These are phyloP conservation scores for Lymantria monacha DNA, from an alignment of 2,888 invertebrate species.

Conservation along the genomic window DNA sequence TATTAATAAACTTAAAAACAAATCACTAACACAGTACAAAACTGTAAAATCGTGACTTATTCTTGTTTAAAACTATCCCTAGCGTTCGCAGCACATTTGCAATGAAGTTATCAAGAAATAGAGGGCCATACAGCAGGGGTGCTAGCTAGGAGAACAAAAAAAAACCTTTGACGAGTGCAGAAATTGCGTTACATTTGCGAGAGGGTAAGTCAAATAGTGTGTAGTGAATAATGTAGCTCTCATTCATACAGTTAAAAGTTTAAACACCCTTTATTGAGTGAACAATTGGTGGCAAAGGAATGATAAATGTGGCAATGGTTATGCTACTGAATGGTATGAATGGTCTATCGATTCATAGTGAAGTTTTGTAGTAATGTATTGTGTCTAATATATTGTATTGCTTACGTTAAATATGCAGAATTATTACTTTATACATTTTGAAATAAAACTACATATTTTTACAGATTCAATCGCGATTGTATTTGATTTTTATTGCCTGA, in stretches of 20 bases:
- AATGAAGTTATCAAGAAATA: conserved; percentile 79
- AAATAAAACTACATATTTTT: no score
- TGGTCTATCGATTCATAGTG: conserved; percentile 17
- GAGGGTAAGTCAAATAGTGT: conserved; percentile 66
- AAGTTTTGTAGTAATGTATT: neutral
- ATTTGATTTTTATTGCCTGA: no score
- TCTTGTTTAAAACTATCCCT: conserved; percentile 50
- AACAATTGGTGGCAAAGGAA: conserved; percentile 59
- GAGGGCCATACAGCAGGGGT: conserved; percentile 53
- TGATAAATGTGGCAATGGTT: conserved; percentile 58
- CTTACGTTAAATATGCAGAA: no score
- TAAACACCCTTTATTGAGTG: conserved; percentile 73
- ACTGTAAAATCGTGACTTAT: conserved; percentile 42
- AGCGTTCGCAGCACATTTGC: conserved; percentile 43
- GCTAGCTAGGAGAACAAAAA: conserved; percentile 49
- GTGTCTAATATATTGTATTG: neutral
- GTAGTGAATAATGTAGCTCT: conserved; percentile 74
- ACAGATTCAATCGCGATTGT: no score
- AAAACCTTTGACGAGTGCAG: conserved; percentile 55
- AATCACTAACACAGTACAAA: conserved; percentile 25
- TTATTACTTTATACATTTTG: neutral
- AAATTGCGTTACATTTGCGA: conserved; percentile 53
- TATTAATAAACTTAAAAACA: no score
- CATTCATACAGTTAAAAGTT: conserved; percentile 71
- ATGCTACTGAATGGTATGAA: conserved; percentile 28